Conservation (phyloP, 1,140 invertebrate genomes). For the Halictus rubicundus region DNA sequence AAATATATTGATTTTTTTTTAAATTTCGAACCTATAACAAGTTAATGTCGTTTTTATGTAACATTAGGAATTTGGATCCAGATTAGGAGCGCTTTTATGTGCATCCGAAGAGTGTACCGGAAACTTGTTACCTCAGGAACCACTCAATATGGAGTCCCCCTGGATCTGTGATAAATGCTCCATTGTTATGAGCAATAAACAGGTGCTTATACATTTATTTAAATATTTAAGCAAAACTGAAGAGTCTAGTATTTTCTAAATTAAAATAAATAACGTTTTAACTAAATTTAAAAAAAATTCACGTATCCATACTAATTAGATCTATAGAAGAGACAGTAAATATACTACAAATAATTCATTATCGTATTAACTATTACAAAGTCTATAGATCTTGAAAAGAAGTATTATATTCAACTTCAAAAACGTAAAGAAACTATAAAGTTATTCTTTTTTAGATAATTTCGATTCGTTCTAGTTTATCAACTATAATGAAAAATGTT, state of each 20-base stretch:
- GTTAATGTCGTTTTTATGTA: background rate
- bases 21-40: too few species aligned
- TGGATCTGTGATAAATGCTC: slow-evolving; percentile 70
- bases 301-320: too few species aligned
- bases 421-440: too few species aligned
- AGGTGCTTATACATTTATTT: slow-evolving; percentile 54
- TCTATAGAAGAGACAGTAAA: too few species aligned
- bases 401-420: too few species aligned
- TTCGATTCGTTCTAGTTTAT: slow-evolving; percentile 64
- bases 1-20: too few species aligned
- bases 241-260: too few species aligned
- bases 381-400: too few species aligned
- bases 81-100: slow-evolving; percentile 69
- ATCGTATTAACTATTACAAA: too few species aligned
- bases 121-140: slow-evolving; percentile 60
- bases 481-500: slow-evolving; percentile 53
- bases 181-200: slow-evolving; percentile 56
- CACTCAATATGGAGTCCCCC: slow-evolving; percentile 52
- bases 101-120: slow-evolving; percentile 64
- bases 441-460: slow-evolving; percentile 58
- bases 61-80: slow-evolving; percentile 69
- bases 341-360: too few species aligned
- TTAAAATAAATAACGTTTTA: background rate
- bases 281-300: too few species aligned
- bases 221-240: background rate